Conservation (phyloP, 2,113 vertebrate species). For the Lepus timidus region DNA sequence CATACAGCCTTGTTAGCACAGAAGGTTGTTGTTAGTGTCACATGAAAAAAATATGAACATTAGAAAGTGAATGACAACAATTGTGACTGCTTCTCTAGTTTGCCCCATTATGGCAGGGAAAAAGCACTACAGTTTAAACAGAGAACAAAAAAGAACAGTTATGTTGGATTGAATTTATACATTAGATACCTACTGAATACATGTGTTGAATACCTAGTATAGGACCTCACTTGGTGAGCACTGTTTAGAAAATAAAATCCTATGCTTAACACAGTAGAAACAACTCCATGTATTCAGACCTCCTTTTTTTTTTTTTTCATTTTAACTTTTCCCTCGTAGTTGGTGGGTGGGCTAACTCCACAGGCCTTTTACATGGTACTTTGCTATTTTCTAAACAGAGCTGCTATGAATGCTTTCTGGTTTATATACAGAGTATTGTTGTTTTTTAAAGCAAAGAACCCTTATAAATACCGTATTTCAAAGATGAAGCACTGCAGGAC, state of each 20-base stretch:
- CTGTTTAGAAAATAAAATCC: constrained; percentile 70
- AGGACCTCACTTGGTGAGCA: neutral
- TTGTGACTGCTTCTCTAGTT: constrained; percentile 43
- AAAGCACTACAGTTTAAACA: neutral
- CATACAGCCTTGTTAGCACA: neutral
- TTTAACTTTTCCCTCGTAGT: constrained; percentile 76
- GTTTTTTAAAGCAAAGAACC: constrained; percentile 81
- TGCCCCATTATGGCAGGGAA: neutral
- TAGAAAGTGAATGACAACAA: neutral
- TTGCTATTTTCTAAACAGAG: constrained; percentile 90
- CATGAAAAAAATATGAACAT: neutral
- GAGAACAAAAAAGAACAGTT: neutral
- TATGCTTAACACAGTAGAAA: constrained; percentile 86
- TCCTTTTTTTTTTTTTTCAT: constrained; percentile 78
- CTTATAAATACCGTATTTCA: constrained; percentile 86
- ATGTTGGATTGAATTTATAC: constrained; percentile 11
- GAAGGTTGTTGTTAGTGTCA: neutral
- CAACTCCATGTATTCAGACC: constrained; percentile 83
- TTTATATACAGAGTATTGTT: constrained; percentile 87
- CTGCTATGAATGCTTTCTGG: constrained; percentile 87
- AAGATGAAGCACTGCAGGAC: constrained; percentile 82
- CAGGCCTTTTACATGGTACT: constrained; percentile 89
- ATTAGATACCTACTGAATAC: constrained; percentile 6
- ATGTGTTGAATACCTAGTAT: constrained; percentile 4
- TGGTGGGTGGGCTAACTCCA: constrained; percentile 89